A percentile compares a stretch with the other conserved stretches of the same genome.
These are phyloP conservation scores for Yponomeuta plumbellus DNA, from an alignment of 2,888 invertebrate species.

Conservation along the genomic window DNA sequence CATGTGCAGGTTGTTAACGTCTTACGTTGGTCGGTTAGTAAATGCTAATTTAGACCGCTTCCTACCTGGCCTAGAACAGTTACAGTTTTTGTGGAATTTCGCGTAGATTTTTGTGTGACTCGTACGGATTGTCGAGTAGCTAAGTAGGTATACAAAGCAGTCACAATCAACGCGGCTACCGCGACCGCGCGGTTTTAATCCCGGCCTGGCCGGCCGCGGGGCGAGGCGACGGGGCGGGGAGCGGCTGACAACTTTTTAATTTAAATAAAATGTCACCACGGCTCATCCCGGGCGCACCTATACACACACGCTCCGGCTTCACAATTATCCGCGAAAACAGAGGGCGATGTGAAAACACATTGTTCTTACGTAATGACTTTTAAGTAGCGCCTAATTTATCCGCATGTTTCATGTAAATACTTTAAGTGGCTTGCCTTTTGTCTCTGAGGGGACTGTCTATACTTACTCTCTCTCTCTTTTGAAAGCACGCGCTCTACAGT, in stretches of 20 bases:
- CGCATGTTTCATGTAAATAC: background rate
- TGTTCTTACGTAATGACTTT: background rate
- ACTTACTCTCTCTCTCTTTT: too few relatives aligned
- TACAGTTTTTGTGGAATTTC: too few relatives aligned
- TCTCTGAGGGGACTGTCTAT: too few relatives aligned
- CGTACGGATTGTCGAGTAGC: background rate
- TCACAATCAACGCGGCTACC: slow-evolving; percentile 9
- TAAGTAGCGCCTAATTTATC: background rate
- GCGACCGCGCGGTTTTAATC: slow-evolving; percentile 12
- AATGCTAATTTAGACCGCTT: background rate
- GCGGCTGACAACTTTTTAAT: slow-evolving; percentile 13
- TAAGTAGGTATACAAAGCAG: background rate
- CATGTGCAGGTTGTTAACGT: background rate
- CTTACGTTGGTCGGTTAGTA: background rate
- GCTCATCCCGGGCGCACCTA: background rate
- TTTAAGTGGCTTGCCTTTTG: too few relatives aligned
- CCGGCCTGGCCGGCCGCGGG: background rate
- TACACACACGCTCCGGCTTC: background rate
- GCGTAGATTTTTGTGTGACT: too few relatives aligned
- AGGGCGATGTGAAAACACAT: background rate
- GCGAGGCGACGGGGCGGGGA: background rate
- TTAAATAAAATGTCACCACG: slow-evolving; percentile 14
- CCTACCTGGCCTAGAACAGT: background rate
- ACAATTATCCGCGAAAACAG: background rate
- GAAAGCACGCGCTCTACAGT: too few relatives aligned